Evolutionary conservation across 2,888 invertebrate species (phyloP).

Genomic region (Bellardia pandia): DNA sequence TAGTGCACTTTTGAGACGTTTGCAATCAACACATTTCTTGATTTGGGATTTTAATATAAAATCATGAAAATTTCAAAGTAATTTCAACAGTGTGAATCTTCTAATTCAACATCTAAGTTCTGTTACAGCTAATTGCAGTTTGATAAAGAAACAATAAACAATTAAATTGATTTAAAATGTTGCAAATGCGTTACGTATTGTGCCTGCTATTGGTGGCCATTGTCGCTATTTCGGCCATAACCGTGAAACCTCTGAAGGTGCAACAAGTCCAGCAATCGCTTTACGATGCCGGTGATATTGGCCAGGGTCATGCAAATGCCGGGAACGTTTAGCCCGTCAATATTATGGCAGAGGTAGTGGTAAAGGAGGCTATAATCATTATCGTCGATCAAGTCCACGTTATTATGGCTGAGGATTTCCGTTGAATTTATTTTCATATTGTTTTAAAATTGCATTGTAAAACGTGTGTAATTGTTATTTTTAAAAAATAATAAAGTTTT

Average conservation of each 20-base stretch:
- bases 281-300: constrained; percentile 64
- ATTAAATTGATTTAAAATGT: constrained; percentile 19
- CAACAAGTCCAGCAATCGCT: constrained; percentile 56
- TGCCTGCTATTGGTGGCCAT: constrained; percentile 39
- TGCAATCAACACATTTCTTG: neutral
- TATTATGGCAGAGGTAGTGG: constrained; percentile 50
- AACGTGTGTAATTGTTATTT: neutral
- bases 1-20: constrained; percentile 7
- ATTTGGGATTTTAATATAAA: constrained; percentile 53
- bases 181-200: constrained; percentile 47
- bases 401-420: constrained; percentile 40
- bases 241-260: constrained; percentile 13
- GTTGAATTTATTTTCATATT: neutral
- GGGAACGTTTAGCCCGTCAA: constrained; percentile 75
- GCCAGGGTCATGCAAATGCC: constrained; percentile 76
- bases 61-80: neutral
- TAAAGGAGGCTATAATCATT: constrained; percentile 8
- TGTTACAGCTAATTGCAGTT: neutral
- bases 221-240: constrained; percentile 32
- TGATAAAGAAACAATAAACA: neutral
- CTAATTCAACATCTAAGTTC: neutral
- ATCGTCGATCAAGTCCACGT: constrained; percentile 20
- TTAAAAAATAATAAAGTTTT: neutral
- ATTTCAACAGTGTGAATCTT: constrained; percentile 12
- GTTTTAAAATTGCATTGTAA: neutral